A percentile compares a stretch with the other conserved stretches of the same genome.
These are phyloP conservation scores for Apogon talboti DNA, from an alignment of 2,797 vertebrate genomes.

Conservation along the genomic window DNA sequence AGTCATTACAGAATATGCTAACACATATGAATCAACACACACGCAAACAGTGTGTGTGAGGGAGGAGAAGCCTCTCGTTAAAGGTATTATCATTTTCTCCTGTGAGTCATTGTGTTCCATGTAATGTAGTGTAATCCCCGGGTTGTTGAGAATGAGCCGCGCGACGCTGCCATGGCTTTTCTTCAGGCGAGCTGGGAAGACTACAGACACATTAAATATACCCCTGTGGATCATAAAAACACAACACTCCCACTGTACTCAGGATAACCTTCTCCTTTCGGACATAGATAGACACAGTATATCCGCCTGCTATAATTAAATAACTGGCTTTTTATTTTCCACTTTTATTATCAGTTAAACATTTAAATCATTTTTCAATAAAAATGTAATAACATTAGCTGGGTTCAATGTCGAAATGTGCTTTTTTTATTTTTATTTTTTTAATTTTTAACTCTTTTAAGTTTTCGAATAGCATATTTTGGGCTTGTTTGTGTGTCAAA, in stretches of 20 bases:
- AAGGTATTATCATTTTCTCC: constrained; percentile 66
- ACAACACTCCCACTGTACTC: constrained; percentile 22
- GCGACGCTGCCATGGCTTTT: constrained; percentile 53
- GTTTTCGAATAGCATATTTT: not conserved
- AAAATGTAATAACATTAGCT: not conserved
- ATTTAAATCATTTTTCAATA: too few relatives aligned
- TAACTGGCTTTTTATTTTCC: too few relatives aligned
- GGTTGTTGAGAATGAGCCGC: constrained; percentile 57
- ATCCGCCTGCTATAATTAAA: not conserved
- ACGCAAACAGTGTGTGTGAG: constrained; percentile 26
- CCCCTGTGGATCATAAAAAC: constrained; percentile 39
- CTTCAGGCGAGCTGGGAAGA: constrained; percentile 56
- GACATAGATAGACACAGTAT: constrained; percentile 22
- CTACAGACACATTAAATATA: constrained; percentile 71
- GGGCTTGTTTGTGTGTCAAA: constrained; percentile 6
- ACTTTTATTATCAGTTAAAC: too few relatives aligned
- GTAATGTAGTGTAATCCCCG: constrained; percentile 67
- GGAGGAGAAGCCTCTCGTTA: constrained; percentile 57
- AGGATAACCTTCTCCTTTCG: constrained; percentile 25
- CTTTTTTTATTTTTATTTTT: not conserved
- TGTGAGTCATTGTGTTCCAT: constrained; percentile 69
- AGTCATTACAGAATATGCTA: constrained; percentile 49
- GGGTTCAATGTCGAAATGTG: not conserved
- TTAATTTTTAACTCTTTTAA: not conserved
- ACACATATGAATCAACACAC: constrained; percentile 23